A percentile compares a stretch with the other conserved stretches of the same genome.
These are phyloP conservation scores for Drosophila kohkoa DNA, from an alignment of 1,140 invertebrate genomes.

Conservation along the genomic window DNA sequence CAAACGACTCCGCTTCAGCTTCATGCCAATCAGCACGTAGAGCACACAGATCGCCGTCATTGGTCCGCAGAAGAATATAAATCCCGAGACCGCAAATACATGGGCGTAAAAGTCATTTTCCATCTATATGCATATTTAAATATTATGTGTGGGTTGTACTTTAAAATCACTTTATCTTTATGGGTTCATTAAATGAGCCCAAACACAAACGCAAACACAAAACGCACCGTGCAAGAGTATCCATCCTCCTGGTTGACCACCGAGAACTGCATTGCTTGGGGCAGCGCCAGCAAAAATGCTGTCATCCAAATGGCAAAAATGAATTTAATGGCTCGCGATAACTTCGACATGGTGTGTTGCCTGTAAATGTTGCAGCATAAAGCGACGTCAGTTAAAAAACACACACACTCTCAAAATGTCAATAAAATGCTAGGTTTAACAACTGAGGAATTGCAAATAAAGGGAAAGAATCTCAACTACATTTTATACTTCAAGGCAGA, in stretches of 20 bases:
- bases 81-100: slow-evolving; percentile 93
- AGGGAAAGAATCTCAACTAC: neutral
- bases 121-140: slow-evolving; percentile 64
- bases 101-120: slow-evolving; percentile 88
- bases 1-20: slow-evolving; percentile 86
- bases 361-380: slow-evolving; percentile 50
- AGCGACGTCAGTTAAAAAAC: neutral
- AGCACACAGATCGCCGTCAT: slow-evolving; percentile 94
- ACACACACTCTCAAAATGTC: neutral
- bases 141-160: neutral
- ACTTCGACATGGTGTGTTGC: slow-evolving; percentile 93
- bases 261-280: slow-evolving; percentile 91
- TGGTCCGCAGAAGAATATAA: slow-evolving; percentile 93
- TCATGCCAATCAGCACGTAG: slow-evolving; percentile 92
- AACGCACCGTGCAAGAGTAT: slow-evolving; percentile 85
- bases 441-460: neutral
- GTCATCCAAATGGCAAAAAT: slow-evolving; percentile 90
- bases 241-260: slow-evolving; percentile 85
- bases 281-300: slow-evolving; percentile 90
- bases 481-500: neutral
- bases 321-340: slow-evolving; percentile 90
- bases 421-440: neutral
- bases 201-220: no score
- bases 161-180: slow-evolving; percentile 4
- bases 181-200: neutral